These are phyloP conservation scores for Calliphora vicina DNA, from an alignment of 1,140 invertebrate species.

Conservation along the genomic window DNA sequence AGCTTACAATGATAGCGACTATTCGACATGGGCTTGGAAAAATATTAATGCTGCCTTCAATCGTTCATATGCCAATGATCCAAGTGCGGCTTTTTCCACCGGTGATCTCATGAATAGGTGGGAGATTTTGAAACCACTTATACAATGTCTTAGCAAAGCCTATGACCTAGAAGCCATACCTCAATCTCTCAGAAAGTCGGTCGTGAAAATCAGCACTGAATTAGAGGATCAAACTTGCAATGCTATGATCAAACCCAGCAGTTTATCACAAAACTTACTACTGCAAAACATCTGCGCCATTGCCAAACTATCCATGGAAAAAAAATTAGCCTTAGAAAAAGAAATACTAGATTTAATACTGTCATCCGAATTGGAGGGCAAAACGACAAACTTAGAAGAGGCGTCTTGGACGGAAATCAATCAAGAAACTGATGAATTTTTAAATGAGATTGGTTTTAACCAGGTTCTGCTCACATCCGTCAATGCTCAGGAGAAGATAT, in stretches of 20 bases:
- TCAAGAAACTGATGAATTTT: slow-evolving; percentile 45
- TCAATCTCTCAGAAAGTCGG: slow-evolving; percentile 28
- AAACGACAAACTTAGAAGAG: not conserved
- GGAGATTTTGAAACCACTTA: slow-evolving; percentile 41
- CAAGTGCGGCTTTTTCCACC: slow-evolving; percentile 38
- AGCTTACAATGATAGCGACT: slow-evolving; percentile 43
- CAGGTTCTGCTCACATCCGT: not conserved
- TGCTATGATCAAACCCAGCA: not conserved
- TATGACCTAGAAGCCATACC: slow-evolving; percentile 38
- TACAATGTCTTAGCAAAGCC: slow-evolving; percentile 36
- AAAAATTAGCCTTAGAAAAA: slow-evolving; percentile 43
- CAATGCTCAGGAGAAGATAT: not conserved
- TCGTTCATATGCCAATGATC: slow-evolving; percentile 40
- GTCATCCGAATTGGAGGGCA: slow-evolving; percentile 34
- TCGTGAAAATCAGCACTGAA: slow-evolving; percentile 40
- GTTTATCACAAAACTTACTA: slow-evolving; percentile 36
- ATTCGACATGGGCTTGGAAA: slow-evolving; percentile 52
- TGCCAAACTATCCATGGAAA: slow-evolving; percentile 37
- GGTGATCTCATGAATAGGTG: slow-evolving; percentile 48
- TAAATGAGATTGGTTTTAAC: slow-evolving; percentile 40
- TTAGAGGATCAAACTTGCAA: slow-evolving; percentile 30
- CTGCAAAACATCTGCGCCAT: slow-evolving; percentile 42
- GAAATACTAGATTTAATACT: slow-evolving; percentile 45
- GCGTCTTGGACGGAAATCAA: not conserved
- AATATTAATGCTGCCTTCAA: slow-evolving; percentile 48